Conservation (phyloP, 2,797 vertebrate species). For the Dallia pectoralis region DNA sequence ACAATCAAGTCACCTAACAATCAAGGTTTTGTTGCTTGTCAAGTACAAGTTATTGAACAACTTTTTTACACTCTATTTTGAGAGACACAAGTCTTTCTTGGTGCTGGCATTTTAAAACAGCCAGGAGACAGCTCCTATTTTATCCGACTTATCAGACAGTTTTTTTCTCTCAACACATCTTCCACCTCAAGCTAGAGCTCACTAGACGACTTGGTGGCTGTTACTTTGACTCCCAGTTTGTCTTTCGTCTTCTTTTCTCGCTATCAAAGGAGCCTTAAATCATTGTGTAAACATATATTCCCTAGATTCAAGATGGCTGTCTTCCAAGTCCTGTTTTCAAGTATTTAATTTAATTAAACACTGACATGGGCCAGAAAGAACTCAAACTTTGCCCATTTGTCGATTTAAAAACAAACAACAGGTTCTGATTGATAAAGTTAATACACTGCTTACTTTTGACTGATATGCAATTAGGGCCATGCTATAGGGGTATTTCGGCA, state of each 20-base stretch:
- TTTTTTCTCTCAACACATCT: neutral
- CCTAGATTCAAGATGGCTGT: neutral
- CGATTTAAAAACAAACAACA: too few species aligned
- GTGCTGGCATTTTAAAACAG: conserved; percentile 10
- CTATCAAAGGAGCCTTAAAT: neutral
- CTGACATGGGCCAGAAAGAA: too few species aligned
- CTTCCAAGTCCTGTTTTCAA: neutral
- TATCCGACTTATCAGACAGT: neutral
- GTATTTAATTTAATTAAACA: too few species aligned
- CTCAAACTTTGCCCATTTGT: too few species aligned
- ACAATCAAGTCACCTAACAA: conserved; percentile 4
- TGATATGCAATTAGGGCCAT: too few species aligned
- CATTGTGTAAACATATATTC: neutral
- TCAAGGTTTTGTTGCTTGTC: conserved; percentile 6
- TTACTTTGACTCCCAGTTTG: neutral
- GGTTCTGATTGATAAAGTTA: too few species aligned
- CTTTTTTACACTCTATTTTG: neutral
- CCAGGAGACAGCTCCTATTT: conserved; percentile 1
- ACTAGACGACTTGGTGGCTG: neutral
- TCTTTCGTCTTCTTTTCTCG: neutral
- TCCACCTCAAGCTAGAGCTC: neutral
- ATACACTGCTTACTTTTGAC: too few species aligned
- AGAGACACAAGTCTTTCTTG: neutral
- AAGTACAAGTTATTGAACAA: neutral
- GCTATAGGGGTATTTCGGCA: too few species aligned